Conservation (phyloP, 2,888 invertebrate species). For the Orthonevra nobilis region DNA sequence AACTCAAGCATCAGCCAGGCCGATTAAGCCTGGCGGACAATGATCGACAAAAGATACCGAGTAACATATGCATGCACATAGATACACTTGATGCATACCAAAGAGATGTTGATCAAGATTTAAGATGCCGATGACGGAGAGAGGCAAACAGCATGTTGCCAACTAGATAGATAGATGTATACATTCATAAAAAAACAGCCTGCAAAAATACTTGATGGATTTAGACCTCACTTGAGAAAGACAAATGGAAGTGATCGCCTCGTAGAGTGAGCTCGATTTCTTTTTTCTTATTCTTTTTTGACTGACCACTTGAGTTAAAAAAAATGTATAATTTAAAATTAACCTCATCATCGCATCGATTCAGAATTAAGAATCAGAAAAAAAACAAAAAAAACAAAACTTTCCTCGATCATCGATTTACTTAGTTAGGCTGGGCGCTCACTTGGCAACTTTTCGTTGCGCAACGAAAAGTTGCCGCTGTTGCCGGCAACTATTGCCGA, state of each 20-base stretch:
- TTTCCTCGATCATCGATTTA: no score
- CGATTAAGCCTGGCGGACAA: constrained; percentile 52
- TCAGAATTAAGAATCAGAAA: no score
- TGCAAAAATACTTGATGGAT: constrained; percentile 32
- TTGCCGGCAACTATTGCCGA: no score
- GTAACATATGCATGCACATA: no score
- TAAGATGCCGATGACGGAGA: constrained; percentile 17
- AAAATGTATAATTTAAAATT: no score
- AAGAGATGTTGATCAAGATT: constrained; percentile 48
- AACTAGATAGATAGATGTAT: constrained; percentile 9
- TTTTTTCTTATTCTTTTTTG: no score
- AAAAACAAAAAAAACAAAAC: no score
- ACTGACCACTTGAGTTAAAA: no score
- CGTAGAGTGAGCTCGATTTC: not conserved
- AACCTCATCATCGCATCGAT: no score
- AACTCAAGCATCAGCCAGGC: constrained; percentile 41
- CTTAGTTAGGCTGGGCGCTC: no score
- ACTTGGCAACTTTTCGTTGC: no score
- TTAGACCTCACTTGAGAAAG: constrained; percentile 42
- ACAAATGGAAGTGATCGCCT: constrained; percentile 24
- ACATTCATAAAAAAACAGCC: not conserved
- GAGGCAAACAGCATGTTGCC: constrained; percentile 12
- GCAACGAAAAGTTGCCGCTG: no score
- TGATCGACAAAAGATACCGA: constrained; percentile 34
- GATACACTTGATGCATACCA: constrained; percentile 15